A percentile compares a stretch with the other conserved stretches of the same genome.
These are phyloP conservation scores for Fringilla coelebs DNA, from an alignment of 2,797 vertebrate species.

Conservation along the genomic window DNA sequence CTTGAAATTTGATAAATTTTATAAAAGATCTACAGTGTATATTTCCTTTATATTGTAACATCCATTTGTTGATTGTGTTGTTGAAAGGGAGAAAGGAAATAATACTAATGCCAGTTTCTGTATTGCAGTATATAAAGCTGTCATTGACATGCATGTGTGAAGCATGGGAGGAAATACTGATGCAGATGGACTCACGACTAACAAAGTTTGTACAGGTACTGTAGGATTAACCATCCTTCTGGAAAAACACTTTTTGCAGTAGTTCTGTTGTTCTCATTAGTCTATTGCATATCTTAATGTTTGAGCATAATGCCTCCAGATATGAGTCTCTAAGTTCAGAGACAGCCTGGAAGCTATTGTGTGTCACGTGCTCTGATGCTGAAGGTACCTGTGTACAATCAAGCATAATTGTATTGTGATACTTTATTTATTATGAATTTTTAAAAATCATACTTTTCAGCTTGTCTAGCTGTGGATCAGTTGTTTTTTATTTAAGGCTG, in stretches of 20 bases:
- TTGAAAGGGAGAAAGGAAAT: neutral
- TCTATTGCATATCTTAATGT: neutral
- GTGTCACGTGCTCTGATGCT: neutral
- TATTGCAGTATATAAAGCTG: conserved; percentile 87
- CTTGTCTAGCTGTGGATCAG: neutral
- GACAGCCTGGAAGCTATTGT: neutral
- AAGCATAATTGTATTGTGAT: neutral
- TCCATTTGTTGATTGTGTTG: neutral
- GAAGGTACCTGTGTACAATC: neutral
- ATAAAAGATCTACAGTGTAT: neutral
- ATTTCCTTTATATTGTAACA: neutral
- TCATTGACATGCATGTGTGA: conserved; percentile 98
- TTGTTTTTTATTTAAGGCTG: neutral
- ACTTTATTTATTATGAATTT: neutral
- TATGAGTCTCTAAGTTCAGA: neutral
- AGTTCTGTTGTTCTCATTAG: neutral
- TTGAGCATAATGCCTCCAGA: neutral
- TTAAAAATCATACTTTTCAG: neutral
- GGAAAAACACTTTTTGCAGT: neutral
- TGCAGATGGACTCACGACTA: conserved; percentile 96
- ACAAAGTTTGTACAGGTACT: conserved; percentile 97
- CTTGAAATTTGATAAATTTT: neutral
- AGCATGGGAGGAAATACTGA: conserved; percentile 97
- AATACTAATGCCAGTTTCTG: neutral
- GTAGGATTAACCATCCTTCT: neutral